Evolutionary conservation across 1,140 invertebrate genomes (phyloP).

Genomic region (Diuraphis noxia): DNA sequence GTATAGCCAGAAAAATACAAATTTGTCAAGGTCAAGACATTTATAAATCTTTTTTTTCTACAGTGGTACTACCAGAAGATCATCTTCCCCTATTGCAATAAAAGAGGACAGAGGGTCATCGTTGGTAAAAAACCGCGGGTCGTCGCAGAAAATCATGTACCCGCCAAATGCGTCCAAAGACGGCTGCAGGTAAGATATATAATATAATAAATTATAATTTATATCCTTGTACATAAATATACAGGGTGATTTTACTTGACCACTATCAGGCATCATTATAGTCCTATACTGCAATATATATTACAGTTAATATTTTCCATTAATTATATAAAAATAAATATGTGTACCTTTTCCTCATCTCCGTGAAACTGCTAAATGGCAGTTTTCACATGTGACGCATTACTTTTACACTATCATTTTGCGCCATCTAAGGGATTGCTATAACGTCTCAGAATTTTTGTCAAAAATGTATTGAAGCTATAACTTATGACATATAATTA

Average conservation of each 20-base stretch:
- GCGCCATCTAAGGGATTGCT: neutral
- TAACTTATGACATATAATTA: neutral
- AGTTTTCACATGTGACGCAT: neutral
- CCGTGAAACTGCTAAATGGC: neutral
- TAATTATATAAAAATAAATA: neutral
- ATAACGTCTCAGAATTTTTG: neutral
- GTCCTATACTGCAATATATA: neutral
- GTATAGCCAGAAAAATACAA: neutral
- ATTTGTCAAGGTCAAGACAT: neutral
- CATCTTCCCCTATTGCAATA: neutral
- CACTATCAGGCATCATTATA: neutral
- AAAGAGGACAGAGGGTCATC: neutral
- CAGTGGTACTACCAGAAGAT: neutral
- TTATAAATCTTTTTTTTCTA: neutral
- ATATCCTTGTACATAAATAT: neutral
- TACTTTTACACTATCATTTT: neutral
- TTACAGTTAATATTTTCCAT: neutral
- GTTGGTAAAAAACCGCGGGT: neutral
- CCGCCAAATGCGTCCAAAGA: conserved; percentile 15
- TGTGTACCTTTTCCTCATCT: neutral
- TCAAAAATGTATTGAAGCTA: neutral
- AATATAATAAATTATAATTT: neutral
- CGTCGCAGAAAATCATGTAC: conserved; percentile 37
- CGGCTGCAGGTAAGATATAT: conserved; percentile 35
- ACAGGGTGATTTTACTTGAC: neutral